A percentile compares a stretch with the other conserved stretches of the same genome.
These are phyloP conservation scores for Myotis vivesi DNA, from an alignment of 2,797 vertebrate species.

Conservation along the genomic window DNA sequence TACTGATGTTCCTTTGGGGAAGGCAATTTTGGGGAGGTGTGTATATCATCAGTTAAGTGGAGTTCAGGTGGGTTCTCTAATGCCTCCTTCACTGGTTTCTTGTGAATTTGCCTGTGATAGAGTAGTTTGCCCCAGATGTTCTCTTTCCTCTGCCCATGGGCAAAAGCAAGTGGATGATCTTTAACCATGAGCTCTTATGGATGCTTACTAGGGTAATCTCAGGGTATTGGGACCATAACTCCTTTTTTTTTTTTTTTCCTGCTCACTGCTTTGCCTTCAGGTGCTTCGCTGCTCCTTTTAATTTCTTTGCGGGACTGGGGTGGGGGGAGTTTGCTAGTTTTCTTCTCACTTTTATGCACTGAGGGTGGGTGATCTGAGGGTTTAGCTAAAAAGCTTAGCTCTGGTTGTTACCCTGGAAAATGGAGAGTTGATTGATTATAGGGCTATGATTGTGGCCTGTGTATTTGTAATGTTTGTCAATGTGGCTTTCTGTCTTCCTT, in stretches of 20 bases:
- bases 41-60: background rate
- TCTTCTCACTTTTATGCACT: conserved; percentile 26
- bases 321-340: background rate
- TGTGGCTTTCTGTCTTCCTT: conserved; percentile 61
- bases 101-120: background rate
- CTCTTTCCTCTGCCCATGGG: background rate
- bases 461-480: conserved; percentile 47
- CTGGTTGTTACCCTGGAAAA: conserved; percentile 20
- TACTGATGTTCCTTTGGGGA: conserved; percentile 31
- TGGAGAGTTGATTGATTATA: conserved; percentile 11
- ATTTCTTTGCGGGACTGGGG: conserved; percentile 32
- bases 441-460: conserved; percentile 31
- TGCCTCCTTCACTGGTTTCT: conserved; percentile 34
- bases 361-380: conserved; percentile 22
- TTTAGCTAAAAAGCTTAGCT: background rate
- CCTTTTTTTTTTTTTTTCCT: background rate
- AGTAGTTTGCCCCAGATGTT: background rate
- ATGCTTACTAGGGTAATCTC: background rate
- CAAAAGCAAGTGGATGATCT: background rate
- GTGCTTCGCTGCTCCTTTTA: conserved; percentile 57
- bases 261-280: conserved; percentile 59
- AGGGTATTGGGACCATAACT: background rate
- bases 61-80: conserved; percentile 9
- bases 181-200: background rate
- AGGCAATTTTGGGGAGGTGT: background rate